These are phyloP conservation scores for Drosophila borborema DNA, from an alignment of 2,888 invertebrate genomes.

Conservation along the genomic window DNA sequence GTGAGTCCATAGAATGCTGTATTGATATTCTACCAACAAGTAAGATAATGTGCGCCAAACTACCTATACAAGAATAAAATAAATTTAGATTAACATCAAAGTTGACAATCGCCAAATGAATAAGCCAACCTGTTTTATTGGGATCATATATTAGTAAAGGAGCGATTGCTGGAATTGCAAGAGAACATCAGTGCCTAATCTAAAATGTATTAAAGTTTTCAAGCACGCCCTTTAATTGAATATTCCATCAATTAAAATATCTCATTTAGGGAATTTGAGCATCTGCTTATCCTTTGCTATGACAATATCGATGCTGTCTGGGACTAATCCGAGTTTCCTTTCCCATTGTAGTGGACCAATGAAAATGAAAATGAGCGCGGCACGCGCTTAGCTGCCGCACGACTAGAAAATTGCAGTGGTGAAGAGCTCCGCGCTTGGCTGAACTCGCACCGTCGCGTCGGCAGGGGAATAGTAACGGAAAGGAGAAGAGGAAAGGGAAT, in stretches of 20 bases:
- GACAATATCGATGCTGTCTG: constrained; percentile 20
- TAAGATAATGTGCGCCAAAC: too few species aligned
- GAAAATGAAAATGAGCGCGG: constrained; percentile 80
- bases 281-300: constrained; percentile 9
- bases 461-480: constrained; percentile 1
- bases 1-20: too few species aligned
- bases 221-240: background rate
- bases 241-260: background rate
- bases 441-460: constrained; percentile 38
- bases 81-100: too few species aligned
- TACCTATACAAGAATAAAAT: too few species aligned
- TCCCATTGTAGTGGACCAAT: constrained; percentile 49
- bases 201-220: background rate
- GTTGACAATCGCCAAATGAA: too few species aligned
- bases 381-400: constrained; percentile 76
- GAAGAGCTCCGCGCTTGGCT: constrained; percentile 56
- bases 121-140: too few species aligned
- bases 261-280: constrained; percentile 19
- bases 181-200: background rate
- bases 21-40: too few species aligned
- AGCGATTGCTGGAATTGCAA: background rate
- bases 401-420: constrained; percentile 76
- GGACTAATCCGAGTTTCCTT: constrained; percentile 36
- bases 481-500: constrained; percentile 22
- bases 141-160: too few species aligned